Evolutionary conservation across 2,888 invertebrate genomes (phyloP), one percentile per base, ranked within the genome.

Genomic region (Halictus quadricinctus): DNA sequence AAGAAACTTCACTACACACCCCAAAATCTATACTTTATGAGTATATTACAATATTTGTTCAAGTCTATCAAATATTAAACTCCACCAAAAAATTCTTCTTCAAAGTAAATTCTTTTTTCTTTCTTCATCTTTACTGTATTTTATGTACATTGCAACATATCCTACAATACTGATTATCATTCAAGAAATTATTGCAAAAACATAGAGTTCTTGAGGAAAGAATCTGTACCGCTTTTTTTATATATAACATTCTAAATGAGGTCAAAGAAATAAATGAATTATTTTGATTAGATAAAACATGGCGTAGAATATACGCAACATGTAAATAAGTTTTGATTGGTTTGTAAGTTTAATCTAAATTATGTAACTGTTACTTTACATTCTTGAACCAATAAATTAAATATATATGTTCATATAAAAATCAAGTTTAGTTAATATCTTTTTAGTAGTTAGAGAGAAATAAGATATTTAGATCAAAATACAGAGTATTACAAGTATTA

Each of bases 161-260:
- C 86, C 91, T 92, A 92, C 89, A 93, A 93, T 93, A 93, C 93
- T 93, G 93, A 92, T 92, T 86, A 83, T 85, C 78, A 85, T 81
- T 86, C 78, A 78, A 79, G 85, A 86, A 88, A 89, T 81, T 60
- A 81, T 75, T 82, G 66, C 72, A 73, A 80, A 73, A 75, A 73
- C 79, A 66, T 76, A 72, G 72, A 75, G 72, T 36, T 83, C 81
- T 81, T 69, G 60, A 70, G 76, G 78, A 13, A 77, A 76, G 83
- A 70, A 79, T 82, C 50, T 73, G 54, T 72, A 76, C 70, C 58
- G 29, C 69, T n/a, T 76, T 79, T 64, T 64, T 18, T 21, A 54
- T 60, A 73, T 81, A 70, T 74, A 75, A 72, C 41, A 78, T 70
- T 79, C 72, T 84, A 76, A 58, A 54, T 70, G 77, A 88, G 74